Evolutionary conservation across 92 coral and sea anemone genomes (phyloP), one percentile per base, ranked within the genome.

Genomic region (Parazoanthus darwini): DNA sequence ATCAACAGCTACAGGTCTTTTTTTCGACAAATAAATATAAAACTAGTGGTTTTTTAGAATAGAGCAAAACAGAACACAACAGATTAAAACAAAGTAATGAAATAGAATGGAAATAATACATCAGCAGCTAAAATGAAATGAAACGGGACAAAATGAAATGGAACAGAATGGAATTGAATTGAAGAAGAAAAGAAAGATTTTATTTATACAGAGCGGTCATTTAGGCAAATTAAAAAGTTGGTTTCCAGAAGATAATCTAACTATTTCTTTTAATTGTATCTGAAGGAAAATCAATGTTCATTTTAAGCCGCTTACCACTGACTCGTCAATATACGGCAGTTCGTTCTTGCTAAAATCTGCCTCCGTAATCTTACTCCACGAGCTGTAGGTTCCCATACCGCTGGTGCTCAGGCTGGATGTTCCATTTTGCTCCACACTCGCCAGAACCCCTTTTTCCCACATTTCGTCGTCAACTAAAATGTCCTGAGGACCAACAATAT

Each of bases 251-350:
- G 33, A 29, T 29, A 29, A 29, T 29, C 33, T 29, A 29, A 29
- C 33, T 29, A 39, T 39, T 4, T 39, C 4, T 39, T 39, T 39
- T 2, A 39, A 39, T 39, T 39, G 42, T 39, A 39, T 39, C 42
- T 39, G 42, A 39, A 39, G 42, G 4, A 39, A 39, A 29, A 29
- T 29, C 0, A 29, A 29, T 29, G 33, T 29, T 29, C 42, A 39
- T 4, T 39, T 39, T 39, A 2, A 39, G 42, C 38, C 1, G 88
- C 91, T 89, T 91, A 97, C 99, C 93, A 97, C 93, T 3, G 99
- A 97, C 89, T 97, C 99, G 46, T 97, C 99, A 79, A 97, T 95
- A 80, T 97, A 95, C 2, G 99, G 94, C 2, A 97, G 86, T 56
- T 87, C 92, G 83, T 97, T 97, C 66, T 89, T 91, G 88, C 98